These are phyloP conservation scores for Gonioctena quinquepunctata DNA, from an alignment of 1,140 invertebrate genomes.

Conservation along the genomic window DNA sequence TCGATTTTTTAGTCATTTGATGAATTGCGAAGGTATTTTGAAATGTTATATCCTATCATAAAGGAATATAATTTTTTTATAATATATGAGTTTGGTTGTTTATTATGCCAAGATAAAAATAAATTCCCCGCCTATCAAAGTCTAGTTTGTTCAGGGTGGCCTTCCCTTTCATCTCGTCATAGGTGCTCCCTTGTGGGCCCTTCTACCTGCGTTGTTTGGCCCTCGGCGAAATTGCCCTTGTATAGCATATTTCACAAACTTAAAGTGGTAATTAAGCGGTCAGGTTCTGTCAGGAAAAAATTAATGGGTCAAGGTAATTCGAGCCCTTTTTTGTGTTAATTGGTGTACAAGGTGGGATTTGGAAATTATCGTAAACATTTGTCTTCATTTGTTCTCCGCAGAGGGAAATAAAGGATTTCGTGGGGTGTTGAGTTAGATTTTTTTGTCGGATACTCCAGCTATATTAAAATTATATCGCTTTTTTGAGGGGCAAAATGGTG, in stretches of 20 bases:
- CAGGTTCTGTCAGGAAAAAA: neutral
- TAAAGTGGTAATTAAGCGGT: neutral
- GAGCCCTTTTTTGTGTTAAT: neutral
- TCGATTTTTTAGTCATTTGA: too few relatives aligned
- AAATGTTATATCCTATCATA: too few relatives aligned
- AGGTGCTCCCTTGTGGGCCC: neutral
- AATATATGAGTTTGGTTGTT: too few relatives aligned
- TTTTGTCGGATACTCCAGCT: too few relatives aligned
- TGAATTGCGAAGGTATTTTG: too few relatives aligned
- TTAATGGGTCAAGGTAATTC: neutral
- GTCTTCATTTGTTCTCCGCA: too few relatives aligned
- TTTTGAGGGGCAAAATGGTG: too few relatives aligned
- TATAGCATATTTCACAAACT: neutral
- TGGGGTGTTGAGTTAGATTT: too few relatives aligned
- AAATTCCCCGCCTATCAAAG: neutral
- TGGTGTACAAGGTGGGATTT: neutral
- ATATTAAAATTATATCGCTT: too few relatives aligned
- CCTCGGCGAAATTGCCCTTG: neutral
- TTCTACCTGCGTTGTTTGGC: neutral
- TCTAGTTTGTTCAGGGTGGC: neutral
- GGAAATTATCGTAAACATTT: neutral
- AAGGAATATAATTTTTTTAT: too few relatives aligned
- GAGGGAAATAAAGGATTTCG: too few relatives aligned
- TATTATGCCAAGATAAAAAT: too few relatives aligned
- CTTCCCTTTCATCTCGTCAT: neutral